Base-by-base conservation (phyloP, 2,113 vertebrate genomes). In the Oostethus manadensis region DNA sequence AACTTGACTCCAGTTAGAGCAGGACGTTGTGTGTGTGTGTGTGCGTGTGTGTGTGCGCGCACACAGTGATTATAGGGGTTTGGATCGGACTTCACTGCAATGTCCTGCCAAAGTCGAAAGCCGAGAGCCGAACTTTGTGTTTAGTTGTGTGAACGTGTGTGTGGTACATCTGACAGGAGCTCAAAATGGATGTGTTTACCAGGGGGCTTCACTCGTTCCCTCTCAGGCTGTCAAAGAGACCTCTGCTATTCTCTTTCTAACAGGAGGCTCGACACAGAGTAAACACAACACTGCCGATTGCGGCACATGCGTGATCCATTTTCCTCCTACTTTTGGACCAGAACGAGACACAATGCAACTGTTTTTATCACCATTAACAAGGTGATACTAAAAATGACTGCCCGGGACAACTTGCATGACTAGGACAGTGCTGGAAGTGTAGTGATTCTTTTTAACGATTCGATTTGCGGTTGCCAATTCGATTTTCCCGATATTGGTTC, bases 141-240 rank as follows among this genome's bases (percentile, higher is more conserved):
- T 43, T 59, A 56, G 69, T 69, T 59, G 57, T 7, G 17, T 35
- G 56, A 23, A n/a, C 42, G 51, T 51, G 2, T 11, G 40, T 60
- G 68, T 55, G 59, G 74, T 68, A 75, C 51, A 71, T 78, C 71
- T 74, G 33, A 38, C 51, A 20, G 62, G 58, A 66, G 58, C 68
- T 51, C 78, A 62, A 75, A 82, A 79, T 76, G 71, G 66, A 84
- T 68, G 72, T 84, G 76, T 84, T 84, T 85, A 79, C 74, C 66
- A 71, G 56, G 20, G 38, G 54, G 26, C 55, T 71, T 59, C 47
- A 23, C 58, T 51, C 42, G 43, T 20, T 29, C 64, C 51, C 18
- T 23, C 42, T 56, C n/a, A 56, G 42, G 56, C 46, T 66, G 60
- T 60, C 38, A 60, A 61, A 63, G 35, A 56, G 51, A 50, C 44